These are phyloP conservation scores for Sycobia sp. DNA, from an alignment of 1,140 invertebrate species.

Conservation along the genomic window DNA sequence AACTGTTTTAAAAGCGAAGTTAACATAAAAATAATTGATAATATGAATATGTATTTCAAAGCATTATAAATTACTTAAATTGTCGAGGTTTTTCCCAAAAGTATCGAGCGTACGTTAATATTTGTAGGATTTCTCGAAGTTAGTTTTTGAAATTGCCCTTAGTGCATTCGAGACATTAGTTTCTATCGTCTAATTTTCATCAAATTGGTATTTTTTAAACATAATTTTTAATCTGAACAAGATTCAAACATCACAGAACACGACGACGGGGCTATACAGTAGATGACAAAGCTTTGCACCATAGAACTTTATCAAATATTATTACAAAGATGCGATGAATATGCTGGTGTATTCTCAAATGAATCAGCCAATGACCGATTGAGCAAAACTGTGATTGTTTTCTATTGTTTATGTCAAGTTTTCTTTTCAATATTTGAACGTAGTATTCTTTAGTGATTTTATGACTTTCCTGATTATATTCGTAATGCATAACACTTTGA, in stretches of 20 bases:
- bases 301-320: background rate
- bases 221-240: background rate
- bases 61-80: too few species aligned
- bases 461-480: background rate
- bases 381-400: background rate
- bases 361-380: background rate
- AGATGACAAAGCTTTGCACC: background rate
- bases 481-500: too few species aligned
- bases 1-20: too few species aligned
- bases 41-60: too few species aligned
- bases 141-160: slow-evolving; percentile 2
- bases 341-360: background rate
- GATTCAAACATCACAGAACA: too few species aligned
- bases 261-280: background rate
- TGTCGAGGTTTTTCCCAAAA: too few species aligned
- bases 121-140: background rate
- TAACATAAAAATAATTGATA: too few species aligned
- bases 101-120: too few species aligned
- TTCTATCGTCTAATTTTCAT: background rate
- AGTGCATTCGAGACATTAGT: background rate
- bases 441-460: background rate
- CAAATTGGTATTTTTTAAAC: background rate
- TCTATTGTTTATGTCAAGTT: too few species aligned
- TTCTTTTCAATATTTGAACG: too few species aligned
- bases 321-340: background rate